These are phyloP conservation scores for Pelobates fuscus DNA, from an alignment of 2,113 vertebrate species.

Conservation along the genomic window DNA sequence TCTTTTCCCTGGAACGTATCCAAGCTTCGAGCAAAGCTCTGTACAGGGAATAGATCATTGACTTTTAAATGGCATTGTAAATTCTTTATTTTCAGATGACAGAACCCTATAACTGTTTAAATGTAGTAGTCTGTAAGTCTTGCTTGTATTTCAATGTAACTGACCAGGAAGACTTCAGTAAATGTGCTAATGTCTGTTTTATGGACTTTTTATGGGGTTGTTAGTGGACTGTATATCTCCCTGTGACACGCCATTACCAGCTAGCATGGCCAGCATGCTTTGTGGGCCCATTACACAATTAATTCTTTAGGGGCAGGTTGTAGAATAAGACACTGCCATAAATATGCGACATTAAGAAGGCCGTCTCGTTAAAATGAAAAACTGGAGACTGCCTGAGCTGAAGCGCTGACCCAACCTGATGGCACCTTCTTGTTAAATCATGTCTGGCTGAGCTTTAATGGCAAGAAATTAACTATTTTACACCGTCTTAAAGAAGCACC, in stretches of 20 bases:
- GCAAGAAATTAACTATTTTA: conserved; percentile 33
- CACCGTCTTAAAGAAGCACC: conserved; percentile 29
- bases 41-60: conserved; percentile 42
- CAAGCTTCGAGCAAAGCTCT: conserved; percentile 23
- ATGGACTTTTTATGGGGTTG: conserved; percentile 51
- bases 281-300: conserved; percentile 44
- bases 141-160: conserved; percentile 48
- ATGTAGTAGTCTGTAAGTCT: conserved; percentile 45
- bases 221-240: conserved; percentile 49
- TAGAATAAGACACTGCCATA: conserved; percentile 41
- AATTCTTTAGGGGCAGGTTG: conserved; percentile 47
- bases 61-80: conserved; percentile 51
- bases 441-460: conserved; percentile 41
- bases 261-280: conserved; percentile 35
- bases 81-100: conserved; percentile 47
- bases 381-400: conserved; percentile 41
- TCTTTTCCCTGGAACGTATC: conserved; percentile 20
- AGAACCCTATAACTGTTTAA: conserved; percentile 36
- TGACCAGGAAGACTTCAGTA: conserved; percentile 49
- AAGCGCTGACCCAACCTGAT: conserved; percentile 42
- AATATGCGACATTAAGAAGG: conserved; percentile 46
- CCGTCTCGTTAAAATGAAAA: conserved; percentile 48
- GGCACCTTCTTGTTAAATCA: conserved; percentile 48
- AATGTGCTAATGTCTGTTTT: conserved; percentile 51
- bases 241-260: conserved; percentile 45